Base-by-base conservation (phyloP, 2,888 invertebrate species). In the Alcis repandata region DNA sequence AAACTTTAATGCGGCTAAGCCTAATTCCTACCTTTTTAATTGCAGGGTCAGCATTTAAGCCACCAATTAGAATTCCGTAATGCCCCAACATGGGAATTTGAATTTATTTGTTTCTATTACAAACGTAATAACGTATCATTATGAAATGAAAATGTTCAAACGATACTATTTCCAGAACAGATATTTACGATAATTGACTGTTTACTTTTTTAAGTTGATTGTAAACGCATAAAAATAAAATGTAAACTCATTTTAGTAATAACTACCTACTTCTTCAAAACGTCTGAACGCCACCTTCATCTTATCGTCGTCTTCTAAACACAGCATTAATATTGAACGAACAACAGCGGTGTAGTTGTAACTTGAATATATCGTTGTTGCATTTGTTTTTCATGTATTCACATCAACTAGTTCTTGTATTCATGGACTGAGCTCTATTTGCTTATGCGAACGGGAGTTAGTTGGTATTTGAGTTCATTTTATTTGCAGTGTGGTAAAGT, bases 261-360 rank as follows among this genome's bases (percentile, higher is more conserved):
- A 15, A 3, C 8, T 32, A 19, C 11, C n/a, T 4, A 11, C 11
- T 32, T 6, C 13, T 20, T 9, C 19, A 33, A 41, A 49, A 59
- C 8, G 1, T n/a, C 11, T 19, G 43, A 49, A 41, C 32, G 17
- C 15, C 41, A 64, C 56, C 59, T 64, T 64, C 63, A 67, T 67
- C 63, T 68, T 68, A 63, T 52, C 69, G 66, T 72, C 68, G 65
- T 71, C 73, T 72, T 76, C 72, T 77, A 75, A 77, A 79, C 75
- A 79, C 76, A 68, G 75, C 79, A 83, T 82, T 83, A 83, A 85
- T 82, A 83, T 85, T 81, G 80, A 84, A 82, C 71, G 74, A 73
- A 68, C 75, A 75, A 75, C 74, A 73, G 68, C 67, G 74, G 13
- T 59, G 60, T 65, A 68, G 67, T 66, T 67, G 63, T 72, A 66